Percentiles rank a stretch among this genome's conserved stretches.
phyloP scores from a whole-genome alignment of 2,113 vertebrate species.

The Embiotoca jacksoni region DNA sequence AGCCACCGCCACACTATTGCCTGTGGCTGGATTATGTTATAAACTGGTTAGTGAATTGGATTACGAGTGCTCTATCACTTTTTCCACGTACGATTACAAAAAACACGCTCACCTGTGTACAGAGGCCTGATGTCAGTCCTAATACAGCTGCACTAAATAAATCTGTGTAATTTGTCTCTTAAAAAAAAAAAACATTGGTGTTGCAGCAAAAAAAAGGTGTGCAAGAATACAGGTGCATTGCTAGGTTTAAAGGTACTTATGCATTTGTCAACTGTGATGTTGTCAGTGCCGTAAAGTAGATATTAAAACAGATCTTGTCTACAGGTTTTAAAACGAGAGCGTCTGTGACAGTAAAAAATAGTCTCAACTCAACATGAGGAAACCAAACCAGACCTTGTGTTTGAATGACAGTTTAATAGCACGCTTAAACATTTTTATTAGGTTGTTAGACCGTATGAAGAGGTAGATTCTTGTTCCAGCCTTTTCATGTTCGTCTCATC shows the following conservation, averaged over 20 bases:
- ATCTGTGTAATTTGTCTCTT: constrained; percentile 14
- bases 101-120: constrained; percentile 49
- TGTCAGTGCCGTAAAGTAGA: constrained; percentile 2
- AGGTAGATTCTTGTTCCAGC: constrained; percentile 10
- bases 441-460: neutral
- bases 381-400: neutral
- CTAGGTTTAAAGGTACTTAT: neutral
- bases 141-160: constrained; percentile 8
- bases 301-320: constrained; percentile 1
- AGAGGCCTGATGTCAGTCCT: constrained; percentile 15
- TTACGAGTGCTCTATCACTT: constrained; percentile 62
- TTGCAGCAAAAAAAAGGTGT: neutral
- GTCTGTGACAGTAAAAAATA: constrained; percentile 6
- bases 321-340: constrained; percentile 6
- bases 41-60: constrained; percentile 61
- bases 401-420: constrained; percentile 7
- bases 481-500: constrained; percentile 35
- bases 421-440: neutral
- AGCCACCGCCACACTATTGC: constrained; percentile 6
- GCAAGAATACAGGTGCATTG: neutral
- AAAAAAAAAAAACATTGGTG: neutral
- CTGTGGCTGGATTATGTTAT: constrained; percentile 52
- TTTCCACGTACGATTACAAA: constrained; percentile 44
- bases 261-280: neutral
- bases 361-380: constrained; percentile 6